Conservation (phyloP, 2,888 invertebrate genomes). For the Yponomeuta cagnagella region DNA sequence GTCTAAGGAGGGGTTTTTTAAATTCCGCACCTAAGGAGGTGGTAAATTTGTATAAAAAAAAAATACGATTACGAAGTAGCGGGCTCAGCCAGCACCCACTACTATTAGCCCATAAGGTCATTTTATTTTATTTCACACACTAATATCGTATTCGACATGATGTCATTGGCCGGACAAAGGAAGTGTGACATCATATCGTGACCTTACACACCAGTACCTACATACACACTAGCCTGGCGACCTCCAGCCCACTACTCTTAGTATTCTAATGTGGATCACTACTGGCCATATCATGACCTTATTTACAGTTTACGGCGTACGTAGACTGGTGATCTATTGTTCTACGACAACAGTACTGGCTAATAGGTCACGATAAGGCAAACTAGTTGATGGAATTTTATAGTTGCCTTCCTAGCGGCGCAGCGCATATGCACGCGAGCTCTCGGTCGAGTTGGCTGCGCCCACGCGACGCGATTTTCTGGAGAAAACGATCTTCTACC, state of each 20-base stretch:
- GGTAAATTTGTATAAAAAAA: no score
- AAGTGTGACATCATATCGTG: not conserved
- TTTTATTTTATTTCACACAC: not conserved
- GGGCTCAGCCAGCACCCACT: no score
- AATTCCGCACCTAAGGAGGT: no score
- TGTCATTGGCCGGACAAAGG: not conserved
- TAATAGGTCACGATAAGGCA: not conserved
- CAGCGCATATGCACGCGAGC: not conserved
- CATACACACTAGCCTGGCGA: not conserved
- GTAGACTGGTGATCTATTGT: not conserved
- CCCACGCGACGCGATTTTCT: not conserved
- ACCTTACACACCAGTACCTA: not conserved
- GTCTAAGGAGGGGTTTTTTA: no score
- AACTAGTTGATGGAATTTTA: not conserved
- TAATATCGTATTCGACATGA: not conserved
- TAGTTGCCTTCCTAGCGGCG: not conserved
- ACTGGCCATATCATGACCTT: not conserved
- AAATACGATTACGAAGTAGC: no score
- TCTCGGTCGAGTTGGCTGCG: not conserved
- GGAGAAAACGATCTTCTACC: not conserved
- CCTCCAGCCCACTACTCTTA: not conserved
- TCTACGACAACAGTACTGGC: not conserved
- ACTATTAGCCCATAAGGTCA: not conserved
- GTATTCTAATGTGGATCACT: not conserved
- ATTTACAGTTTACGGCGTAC: not conserved